These are phyloP conservation scores for Epizoanthus rinbou DNA, from an alignment of 92 coral and sea anemone genomes.

Conservation along the genomic window DNA sequence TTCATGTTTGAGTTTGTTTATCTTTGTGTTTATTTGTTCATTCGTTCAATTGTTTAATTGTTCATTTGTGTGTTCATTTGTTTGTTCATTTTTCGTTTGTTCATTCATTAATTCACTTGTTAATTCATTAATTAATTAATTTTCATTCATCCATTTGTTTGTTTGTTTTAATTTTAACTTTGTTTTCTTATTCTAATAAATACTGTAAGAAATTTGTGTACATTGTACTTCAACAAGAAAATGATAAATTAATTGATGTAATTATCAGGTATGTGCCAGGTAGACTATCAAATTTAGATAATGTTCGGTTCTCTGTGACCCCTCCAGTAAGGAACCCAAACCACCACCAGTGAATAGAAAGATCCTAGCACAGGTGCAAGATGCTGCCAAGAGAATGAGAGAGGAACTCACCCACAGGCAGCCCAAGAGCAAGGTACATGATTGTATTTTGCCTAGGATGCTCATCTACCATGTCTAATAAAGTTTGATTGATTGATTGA, in stretches of 20 bases:
- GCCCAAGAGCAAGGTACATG: slow-evolving; percentile 82
- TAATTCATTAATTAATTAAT: too few relatives aligned
- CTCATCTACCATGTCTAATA: too few relatives aligned
- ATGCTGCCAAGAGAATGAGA: slow-evolving; percentile 83
- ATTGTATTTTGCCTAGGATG: too few relatives aligned
- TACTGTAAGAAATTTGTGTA: too few relatives aligned
- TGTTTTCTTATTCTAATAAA: background rate
- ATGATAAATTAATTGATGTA: background rate
- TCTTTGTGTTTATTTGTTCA: background rate
- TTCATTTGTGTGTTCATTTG: background rate
- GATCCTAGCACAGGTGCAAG: slow-evolving; percentile 89
- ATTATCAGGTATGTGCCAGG: background rate
- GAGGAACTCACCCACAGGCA: slow-evolving; percentile 76
- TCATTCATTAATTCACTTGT: too few relatives aligned
- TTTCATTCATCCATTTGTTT: background rate
- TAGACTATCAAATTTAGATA: background rate
- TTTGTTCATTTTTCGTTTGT: background rate
- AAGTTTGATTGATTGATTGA: too few relatives aligned
- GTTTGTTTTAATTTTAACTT: background rate
- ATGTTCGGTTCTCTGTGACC: background rate
- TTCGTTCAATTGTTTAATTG: background rate
- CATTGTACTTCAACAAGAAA: too few relatives aligned
- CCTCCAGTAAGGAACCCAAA: slow-evolving; percentile 63
- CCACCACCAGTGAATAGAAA: slow-evolving; percentile 76
- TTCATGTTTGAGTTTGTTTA: too few relatives aligned